Conservation (phyloP, 2,888 invertebrate genomes). For the Acrobasis repandana region DNA sequence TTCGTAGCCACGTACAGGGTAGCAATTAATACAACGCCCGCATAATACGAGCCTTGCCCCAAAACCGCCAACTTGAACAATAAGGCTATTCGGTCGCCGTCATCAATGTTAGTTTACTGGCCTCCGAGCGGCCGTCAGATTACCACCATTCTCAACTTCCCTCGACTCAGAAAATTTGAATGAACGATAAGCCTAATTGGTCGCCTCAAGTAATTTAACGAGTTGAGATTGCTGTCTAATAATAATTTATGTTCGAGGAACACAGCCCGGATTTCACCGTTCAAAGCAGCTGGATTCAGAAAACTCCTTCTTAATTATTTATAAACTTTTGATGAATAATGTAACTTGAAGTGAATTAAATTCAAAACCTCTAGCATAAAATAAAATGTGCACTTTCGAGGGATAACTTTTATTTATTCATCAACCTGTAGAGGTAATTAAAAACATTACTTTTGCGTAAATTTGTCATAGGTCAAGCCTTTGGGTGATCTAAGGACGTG, state of each 20-base stretch:
- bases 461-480: too few relatives aligned
- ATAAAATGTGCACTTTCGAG: too few relatives aligned
- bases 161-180: constrained; percentile 26
- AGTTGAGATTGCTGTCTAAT: constrained; percentile 22
- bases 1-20: background rate
- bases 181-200: constrained; percentile 28
- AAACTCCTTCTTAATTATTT: constrained; percentile 7
- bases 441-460: too few relatives aligned
- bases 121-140: constrained; percentile 20
- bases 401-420: too few relatives aligned
- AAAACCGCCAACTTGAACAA: constrained; percentile 18
- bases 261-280: constrained; percentile 1
- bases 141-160: constrained; percentile 24
- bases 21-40: constrained; percentile 6
- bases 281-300: constrained; percentile 1
- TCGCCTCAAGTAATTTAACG: constrained; percentile 23
- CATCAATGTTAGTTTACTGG: constrained; percentile 17
- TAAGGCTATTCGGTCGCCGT: constrained; percentile 8
- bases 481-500: too few relatives aligned
- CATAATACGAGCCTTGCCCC: constrained; percentile 11
- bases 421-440: too few relatives aligned
- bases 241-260: constrained; percentile 17
- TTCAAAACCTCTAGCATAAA: background rate
- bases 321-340: constrained; percentile 16
- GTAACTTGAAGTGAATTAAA: constrained; percentile 9